Conservation (phyloP, 2,113 vertebrate species). For the Nestor notabilis region DNA sequence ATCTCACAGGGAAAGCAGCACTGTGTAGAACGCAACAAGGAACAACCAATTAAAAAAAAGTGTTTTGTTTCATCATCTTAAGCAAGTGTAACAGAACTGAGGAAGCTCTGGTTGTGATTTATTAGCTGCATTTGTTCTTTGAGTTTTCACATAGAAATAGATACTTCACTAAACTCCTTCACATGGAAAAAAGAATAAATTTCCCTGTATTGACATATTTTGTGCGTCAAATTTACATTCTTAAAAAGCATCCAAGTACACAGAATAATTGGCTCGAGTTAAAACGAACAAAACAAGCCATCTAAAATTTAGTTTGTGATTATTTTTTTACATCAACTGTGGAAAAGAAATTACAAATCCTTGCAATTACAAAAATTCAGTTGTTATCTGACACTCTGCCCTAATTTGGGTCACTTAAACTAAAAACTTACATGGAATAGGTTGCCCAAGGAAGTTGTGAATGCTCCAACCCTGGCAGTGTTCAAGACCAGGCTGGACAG, state of each 20-base stretch:
- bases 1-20: constrained; percentile 36
- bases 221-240: background rate
- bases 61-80: constrained; percentile 27
- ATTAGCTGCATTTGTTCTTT: background rate
- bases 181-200: background rate
- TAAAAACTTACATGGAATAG: fast-evolving
- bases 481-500: too few relatives aligned
- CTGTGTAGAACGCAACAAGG: constrained; percentile 18
- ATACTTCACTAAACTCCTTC: background rate
- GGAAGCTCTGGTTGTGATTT: background rate
- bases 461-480: too few relatives aligned
- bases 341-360: background rate
- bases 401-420: background rate
- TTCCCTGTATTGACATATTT: background rate
- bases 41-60: constrained; percentile 6
- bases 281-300: background rate
- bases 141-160: background rate
- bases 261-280: background rate
- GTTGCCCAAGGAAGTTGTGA: too few relatives aligned
- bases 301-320: background rate
- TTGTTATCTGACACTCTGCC: background rate
- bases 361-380: background rate
- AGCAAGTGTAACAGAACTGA: background rate
- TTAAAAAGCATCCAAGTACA: background rate
- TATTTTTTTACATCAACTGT: background rate